Conservation (phyloP, 2,888 invertebrate genomes). For the Nematopogon swammerdamellus region DNA sequence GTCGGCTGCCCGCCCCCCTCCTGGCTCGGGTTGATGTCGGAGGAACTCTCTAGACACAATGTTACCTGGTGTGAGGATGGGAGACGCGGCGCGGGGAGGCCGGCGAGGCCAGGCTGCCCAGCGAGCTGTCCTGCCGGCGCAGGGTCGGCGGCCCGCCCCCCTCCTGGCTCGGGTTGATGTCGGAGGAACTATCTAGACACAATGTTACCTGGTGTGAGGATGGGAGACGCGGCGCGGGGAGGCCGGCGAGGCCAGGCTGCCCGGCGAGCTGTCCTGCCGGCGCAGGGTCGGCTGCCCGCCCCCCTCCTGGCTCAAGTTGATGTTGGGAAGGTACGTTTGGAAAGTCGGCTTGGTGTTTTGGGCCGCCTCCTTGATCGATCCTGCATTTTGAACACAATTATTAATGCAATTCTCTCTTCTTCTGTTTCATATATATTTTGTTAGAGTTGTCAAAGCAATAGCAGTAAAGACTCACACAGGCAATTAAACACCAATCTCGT, state of each 20-base stretch:
- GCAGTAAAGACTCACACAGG: too few relatives aligned
- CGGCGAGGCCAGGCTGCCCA: slow-evolving; percentile 21
- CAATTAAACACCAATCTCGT: too few relatives aligned
- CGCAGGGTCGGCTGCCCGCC: slow-evolving; percentile 16
- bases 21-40: background rate
- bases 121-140: slow-evolving; percentile 1
- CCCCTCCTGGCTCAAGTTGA: slow-evolving; percentile 25
- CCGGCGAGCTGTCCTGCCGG: slow-evolving; percentile 9
- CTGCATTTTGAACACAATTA: slow-evolving; percentile 18
- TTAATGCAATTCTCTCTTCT: too few relatives aligned
- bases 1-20: slow-evolving; percentile 16
- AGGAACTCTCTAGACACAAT: background rate
- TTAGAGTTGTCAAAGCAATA: too few relatives aligned
- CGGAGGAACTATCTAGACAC: background rate
- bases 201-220: slow-evolving; percentile 20
- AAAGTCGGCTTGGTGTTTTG: slow-evolving; percentile 55
- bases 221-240: slow-evolving; percentile 33
- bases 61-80: too few relatives aligned
- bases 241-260: slow-evolving; percentile 25
- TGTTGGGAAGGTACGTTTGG: slow-evolving; percentile 45
- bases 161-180: too few relatives aligned
- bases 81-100: too few relatives aligned
- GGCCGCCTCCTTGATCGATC: slow-evolving; percentile 69
- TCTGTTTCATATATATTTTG: too few relatives aligned
- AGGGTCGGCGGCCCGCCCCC: background rate